Percentiles rank a stretch among this genome's conserved stretches.
Conservation (phyloP, 2,797 vertebrate species). For the Meda fulgida region DNA sequence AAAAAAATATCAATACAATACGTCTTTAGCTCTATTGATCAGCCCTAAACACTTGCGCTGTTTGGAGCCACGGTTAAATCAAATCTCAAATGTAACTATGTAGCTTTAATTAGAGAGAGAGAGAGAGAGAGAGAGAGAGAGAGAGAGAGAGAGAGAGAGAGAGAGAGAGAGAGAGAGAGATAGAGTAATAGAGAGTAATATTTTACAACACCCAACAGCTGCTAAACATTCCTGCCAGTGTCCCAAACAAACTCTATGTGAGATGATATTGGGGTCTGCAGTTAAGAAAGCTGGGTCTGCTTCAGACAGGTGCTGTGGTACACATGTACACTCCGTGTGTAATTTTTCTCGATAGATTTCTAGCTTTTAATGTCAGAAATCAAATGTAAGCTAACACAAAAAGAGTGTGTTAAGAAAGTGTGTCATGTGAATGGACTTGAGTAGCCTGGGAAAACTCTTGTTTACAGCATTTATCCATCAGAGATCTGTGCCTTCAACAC, state of each 20-base stretch:
- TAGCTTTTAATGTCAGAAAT: conserved; percentile 22
- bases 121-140: conserved; percentile 1
- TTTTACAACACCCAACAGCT: conserved; percentile 39
- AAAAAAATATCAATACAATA: neutral
- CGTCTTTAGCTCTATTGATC: neutral
- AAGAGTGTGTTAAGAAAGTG: neutral
- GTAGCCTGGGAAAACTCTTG: conserved; percentile 49
- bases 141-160: neutral
- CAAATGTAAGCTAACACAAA: conserved; percentile 2
- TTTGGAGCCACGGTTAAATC: neutral
- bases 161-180: neutral
- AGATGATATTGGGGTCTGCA: conserved; percentile 24
- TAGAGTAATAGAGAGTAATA: conserved; percentile 41
- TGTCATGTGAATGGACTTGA: conserved; percentile 22
- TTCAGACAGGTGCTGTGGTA: conserved; percentile 30
- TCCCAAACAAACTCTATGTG: conserved; percentile 29
- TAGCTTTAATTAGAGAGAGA: neutral
- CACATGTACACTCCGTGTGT: conserved; percentile 5
- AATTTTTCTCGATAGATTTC: neutral
- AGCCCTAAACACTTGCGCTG: neutral
- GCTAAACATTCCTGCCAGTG: conserved; percentile 27
- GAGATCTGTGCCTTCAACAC: conserved; percentile 50
- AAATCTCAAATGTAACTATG: neutral
- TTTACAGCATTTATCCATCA: conserved; percentile 39
- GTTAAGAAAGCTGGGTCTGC: neutral